phyloP scores from a whole-genome alignment of 2,888 invertebrate genomes.

The Drosophila atripex region DNA sequence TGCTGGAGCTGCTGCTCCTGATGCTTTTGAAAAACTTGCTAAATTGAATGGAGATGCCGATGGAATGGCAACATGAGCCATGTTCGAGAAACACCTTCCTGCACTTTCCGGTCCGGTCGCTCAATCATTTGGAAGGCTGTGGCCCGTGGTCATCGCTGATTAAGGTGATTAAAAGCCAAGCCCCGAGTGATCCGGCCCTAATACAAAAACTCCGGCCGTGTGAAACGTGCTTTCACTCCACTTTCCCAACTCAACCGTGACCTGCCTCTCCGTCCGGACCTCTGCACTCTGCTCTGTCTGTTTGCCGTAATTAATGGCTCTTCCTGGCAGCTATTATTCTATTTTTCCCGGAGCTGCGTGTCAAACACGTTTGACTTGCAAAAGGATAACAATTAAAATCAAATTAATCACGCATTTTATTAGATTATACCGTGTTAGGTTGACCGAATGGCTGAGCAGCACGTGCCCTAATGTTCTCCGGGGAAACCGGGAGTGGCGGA shows the following conservation, averaged over 20 bases:
- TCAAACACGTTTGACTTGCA: slow-evolving; percentile 65
- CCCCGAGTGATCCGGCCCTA: slow-evolving; percentile 8
- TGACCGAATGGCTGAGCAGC: slow-evolving; percentile 52
- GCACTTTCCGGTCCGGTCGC: slow-evolving; percentile 28
- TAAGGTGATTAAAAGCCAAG: slow-evolving; percentile 52
- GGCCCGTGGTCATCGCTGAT: slow-evolving; percentile 58
- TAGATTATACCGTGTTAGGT: slow-evolving; percentile 70
- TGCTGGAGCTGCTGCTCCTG: slow-evolving; percentile 15
- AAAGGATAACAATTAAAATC: slow-evolving; percentile 78
- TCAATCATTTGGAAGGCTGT: slow-evolving; percentile 37
- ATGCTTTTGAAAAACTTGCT: slow-evolving; percentile 36
- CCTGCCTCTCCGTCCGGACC: slow-evolving; percentile 3
- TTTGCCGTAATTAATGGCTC: slow-evolving; percentile 67
- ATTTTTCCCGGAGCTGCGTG: slow-evolving; percentile 50
- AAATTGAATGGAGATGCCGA: slow-evolving; percentile 30
- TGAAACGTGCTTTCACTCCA: slow-evolving; percentile 58
- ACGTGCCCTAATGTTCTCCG: slow-evolving; percentile 43
- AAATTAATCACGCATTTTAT: slow-evolving; percentile 78
- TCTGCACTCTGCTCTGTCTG: slow-evolving; percentile 5
- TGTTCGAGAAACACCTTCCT: slow-evolving; percentile 43
- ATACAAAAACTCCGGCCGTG: slow-evolving; percentile 43
- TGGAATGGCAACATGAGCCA: slow-evolving; percentile 24
- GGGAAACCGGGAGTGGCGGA: slow-evolving; percentile 20
- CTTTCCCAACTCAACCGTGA: slow-evolving; percentile 46
- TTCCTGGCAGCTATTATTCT: slow-evolving; percentile 69